Percentiles rank a stretch among this genome's conserved stretches.
Evolutionary conservation across 2,113 vertebrate genomes (phyloP).

Genomic region (Phasianus colchicus): DNA sequence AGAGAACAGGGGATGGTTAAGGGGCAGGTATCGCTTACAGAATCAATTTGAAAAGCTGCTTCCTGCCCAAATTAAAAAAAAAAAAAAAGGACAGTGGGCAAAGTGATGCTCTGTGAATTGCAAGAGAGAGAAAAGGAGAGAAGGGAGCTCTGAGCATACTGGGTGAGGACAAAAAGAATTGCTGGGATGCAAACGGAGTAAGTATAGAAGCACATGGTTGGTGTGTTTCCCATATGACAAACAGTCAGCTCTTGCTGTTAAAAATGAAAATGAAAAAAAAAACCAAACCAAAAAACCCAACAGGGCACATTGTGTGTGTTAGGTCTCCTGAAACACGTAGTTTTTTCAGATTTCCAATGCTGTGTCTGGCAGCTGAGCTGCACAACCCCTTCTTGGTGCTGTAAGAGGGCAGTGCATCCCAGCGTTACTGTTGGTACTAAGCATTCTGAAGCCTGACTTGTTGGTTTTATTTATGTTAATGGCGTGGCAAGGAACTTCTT

Average conservation of each 20-base stretch:
- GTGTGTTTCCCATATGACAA: not conserved
- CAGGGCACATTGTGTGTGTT: not conserved
- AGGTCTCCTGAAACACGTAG: rapidly evolving
- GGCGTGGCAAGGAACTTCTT: not conserved
- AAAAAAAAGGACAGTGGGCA: not conserved
- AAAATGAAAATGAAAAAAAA: not conserved
- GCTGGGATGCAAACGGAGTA: not conserved
- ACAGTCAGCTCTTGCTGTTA: not conserved
- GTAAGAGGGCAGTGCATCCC: not conserved
- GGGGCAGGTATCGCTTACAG: not conserved
- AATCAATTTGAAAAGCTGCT: not conserved
- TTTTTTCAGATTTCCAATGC: not conserved
- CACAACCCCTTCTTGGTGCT: not conserved
- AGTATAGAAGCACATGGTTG: not conserved
- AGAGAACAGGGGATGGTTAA: not conserved
- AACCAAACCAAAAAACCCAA: too few relatives aligned
- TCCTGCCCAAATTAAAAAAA: not conserved
- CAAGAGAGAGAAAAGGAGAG: not conserved
- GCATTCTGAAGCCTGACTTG: rapidly evolving
- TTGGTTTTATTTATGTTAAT: not conserved
- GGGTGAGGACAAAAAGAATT: not conserved
- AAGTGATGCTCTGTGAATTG: not conserved
- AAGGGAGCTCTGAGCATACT: not conserved
- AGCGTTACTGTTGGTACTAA: not conserved
- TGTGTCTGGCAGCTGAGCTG: not conserved